Conservation (phyloP, 2,888 invertebrate genomes). For the Micropterix aruncella region DNA sequence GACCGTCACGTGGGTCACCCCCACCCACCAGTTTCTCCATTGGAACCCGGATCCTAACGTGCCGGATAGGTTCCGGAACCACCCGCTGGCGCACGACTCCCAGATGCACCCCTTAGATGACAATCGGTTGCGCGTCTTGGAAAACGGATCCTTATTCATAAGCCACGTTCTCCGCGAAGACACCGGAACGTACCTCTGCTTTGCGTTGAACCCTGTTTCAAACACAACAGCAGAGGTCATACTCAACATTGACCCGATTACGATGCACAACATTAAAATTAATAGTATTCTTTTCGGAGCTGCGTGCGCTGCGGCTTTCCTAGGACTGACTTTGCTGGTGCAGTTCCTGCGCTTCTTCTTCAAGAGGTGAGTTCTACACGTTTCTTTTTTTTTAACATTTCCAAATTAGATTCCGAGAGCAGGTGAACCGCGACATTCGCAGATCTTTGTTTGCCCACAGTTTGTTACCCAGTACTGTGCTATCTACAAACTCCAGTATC, state of each 20-base stretch:
- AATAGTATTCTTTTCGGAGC: slow-evolving; percentile 73
- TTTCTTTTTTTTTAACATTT: slow-evolving; percentile 4
- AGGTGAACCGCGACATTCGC: too few species aligned
- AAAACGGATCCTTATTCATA: slow-evolving; percentile 69
- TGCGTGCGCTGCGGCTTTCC: slow-evolving; percentile 63
- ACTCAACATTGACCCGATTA: slow-evolving; percentile 73
- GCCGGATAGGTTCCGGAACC: slow-evolving; percentile 51
- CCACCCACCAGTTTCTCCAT: slow-evolving; percentile 53
- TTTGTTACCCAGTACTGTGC: too few species aligned
- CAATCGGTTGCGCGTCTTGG: slow-evolving; percentile 49
- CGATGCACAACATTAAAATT: slow-evolving; percentile 72
- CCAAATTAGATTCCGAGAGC: too few species aligned
- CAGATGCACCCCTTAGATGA: slow-evolving; percentile 30
- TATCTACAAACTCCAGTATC: too few species aligned
- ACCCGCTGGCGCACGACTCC: slow-evolving; percentile 46
- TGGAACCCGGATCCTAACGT: slow-evolving; percentile 62
- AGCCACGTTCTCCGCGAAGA: slow-evolving; percentile 59
- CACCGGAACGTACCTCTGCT: slow-evolving; percentile 75
- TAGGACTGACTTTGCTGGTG: slow-evolving; percentile 64
- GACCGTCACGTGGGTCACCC: slow-evolving; percentile 77
- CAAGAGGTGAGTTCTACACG: slow-evolving; percentile 42
- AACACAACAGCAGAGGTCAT: slow-evolving; percentile 63
- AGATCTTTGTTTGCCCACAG: too few species aligned
- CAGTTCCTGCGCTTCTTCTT: slow-evolving; percentile 61
- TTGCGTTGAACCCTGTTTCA: slow-evolving; percentile 71